phyloP scores from a whole-genome alignment of 2,888 invertebrate genomes.

The Calameuta idolon region DNA sequence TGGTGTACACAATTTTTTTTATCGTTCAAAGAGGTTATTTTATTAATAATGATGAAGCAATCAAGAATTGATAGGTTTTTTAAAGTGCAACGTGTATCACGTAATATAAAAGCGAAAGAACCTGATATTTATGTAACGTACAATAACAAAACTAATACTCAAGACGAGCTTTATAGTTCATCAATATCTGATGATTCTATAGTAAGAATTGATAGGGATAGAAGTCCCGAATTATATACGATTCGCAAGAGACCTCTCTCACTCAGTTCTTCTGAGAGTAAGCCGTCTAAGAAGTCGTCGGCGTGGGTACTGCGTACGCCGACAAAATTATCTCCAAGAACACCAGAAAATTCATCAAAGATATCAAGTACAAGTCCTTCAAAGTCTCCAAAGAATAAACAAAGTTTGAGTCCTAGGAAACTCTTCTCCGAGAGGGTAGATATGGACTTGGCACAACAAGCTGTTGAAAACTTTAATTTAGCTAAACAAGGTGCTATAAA shows the following conservation, averaged over 20 bases:
- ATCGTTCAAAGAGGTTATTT: not conserved
- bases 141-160: not conserved
- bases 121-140: not conserved
- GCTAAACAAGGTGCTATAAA: constrained; percentile 43
- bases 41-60: not conserved
- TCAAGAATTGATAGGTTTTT: not conserved
- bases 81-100: not conserved
- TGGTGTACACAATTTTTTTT: not conserved
- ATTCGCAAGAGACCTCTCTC: not conserved
- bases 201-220: not conserved
- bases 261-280: not conserved
- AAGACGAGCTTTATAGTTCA: not conserved
- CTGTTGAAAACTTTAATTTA: constrained; percentile 51
- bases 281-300: not conserved
- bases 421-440: constrained; percentile 25
- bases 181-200: not conserved
- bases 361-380: not conserved
- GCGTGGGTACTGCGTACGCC: not conserved
- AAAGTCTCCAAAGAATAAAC: constrained; percentile 12
- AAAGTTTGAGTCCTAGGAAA: constrained; percentile 24
- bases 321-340: not conserved
- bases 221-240: not conserved
- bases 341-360: constrained; percentile 13
- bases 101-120: not conserved
- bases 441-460: constrained; percentile 22